Percentiles rank a stretch among this genome's conserved stretches.
These are phyloP conservation scores for Chlorops oryzae DNA, from an alignment of 1,140 invertebrate genomes.

Conservation along the genomic window DNA sequence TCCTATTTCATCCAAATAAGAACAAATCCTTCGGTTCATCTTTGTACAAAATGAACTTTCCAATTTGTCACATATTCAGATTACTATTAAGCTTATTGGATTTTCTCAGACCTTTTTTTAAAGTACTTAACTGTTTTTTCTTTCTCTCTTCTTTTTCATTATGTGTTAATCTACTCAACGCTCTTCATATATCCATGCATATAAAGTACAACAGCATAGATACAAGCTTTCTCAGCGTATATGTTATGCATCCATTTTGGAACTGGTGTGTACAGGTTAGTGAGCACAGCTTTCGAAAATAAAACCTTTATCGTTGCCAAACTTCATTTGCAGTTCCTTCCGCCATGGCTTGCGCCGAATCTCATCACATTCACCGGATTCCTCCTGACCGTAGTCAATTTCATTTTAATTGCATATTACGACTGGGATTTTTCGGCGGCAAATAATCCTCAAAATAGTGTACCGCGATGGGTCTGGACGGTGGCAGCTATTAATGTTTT, in stretches of 20 bases:
- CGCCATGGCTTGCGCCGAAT: slow-evolving; percentile 93
- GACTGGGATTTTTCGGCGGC: slow-evolving; percentile 77
- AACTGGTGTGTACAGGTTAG: slow-evolving; percentile 85
- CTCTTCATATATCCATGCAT: not conserved
- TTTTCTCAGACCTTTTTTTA: slow-evolving; percentile 7
- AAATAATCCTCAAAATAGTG: slow-evolving; percentile 52
- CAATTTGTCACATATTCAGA: too few species aligned
- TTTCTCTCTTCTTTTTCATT: not conserved
- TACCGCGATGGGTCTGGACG: slow-evolving; percentile 86
- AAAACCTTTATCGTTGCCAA: not conserved
- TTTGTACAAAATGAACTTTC: too few species aligned
- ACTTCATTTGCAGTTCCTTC: slow-evolving; percentile 63
- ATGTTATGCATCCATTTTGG: slow-evolving; percentile 99
- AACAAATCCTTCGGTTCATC: too few species aligned
- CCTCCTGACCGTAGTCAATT: slow-evolving; percentile 85
- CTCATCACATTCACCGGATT: slow-evolving; percentile 92
- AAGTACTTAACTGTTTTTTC: too few species aligned
- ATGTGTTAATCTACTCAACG: not conserved
- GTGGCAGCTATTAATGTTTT: slow-evolving; percentile 85
- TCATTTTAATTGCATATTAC: slow-evolving; percentile 78
- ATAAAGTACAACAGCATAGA: slow-evolving; percentile 91
- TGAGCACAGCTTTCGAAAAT: not conserved
- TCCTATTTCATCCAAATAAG: too few species aligned
- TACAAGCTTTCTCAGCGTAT: slow-evolving; percentile 86
- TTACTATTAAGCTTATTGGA: too few species aligned